Evolutionary conservation across 2,888 invertebrate genomes (phyloP).

Genomic region (Carpatolechia fugitivella): DNA sequence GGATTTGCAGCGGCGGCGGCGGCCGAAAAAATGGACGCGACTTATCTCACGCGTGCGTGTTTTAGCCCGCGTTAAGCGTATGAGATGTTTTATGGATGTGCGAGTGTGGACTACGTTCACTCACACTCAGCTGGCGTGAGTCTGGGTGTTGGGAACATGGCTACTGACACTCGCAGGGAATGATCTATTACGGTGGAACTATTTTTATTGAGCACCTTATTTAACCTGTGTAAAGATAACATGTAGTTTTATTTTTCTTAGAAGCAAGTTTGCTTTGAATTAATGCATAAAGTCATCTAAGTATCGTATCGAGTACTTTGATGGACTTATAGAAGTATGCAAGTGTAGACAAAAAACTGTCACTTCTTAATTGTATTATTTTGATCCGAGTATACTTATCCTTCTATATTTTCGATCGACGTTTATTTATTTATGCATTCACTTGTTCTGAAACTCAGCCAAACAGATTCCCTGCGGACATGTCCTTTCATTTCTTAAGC

Average conservation of each 20-base stretch:
- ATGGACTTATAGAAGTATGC: no score
- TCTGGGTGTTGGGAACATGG: neutral
- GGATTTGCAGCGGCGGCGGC: slow-evolving; percentile 64
- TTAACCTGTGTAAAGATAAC: neutral
- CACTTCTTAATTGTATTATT: no score
- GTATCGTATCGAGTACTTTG: no score
- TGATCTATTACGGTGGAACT: slow-evolving; percentile 2
- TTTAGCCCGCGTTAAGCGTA: slow-evolving; percentile 47
- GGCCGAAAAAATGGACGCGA: slow-evolving; percentile 71
- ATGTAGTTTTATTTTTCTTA: no score
- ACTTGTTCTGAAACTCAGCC: neutral
- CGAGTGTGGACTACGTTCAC: no score
- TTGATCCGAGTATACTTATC: no score
- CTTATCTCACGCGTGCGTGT: slow-evolving; percentile 60
- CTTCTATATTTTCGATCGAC: neutral
- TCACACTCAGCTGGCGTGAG: neutral
- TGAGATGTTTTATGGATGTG: slow-evolving; percentile 64
- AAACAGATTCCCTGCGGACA: slow-evolving; percentile 7
- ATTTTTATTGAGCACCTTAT: slow-evolving; percentile 3
- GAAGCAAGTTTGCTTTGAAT: no score
- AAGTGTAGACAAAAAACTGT: no score
- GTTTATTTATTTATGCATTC: slow-evolving; percentile 5
- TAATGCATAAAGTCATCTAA: no score
- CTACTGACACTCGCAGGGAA: neutral
- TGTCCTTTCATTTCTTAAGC: slow-evolving; percentile 14